Base-by-base conservation (phyloP, 1,140 invertebrate genomes). In the Cataglyphis hispanica region DNA sequence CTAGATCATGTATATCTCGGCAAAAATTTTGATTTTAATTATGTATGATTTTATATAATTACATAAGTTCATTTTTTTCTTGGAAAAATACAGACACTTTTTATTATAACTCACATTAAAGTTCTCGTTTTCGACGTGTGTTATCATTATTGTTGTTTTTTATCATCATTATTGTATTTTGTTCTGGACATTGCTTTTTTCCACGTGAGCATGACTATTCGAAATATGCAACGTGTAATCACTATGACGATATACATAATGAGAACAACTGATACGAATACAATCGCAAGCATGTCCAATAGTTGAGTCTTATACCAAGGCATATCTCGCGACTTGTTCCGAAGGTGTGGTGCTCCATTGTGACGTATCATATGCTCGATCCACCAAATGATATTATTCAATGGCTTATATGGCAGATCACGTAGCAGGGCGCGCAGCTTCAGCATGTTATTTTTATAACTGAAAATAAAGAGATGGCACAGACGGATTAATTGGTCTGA, bases 301-400 rank as follows among this genome's bases (percentile, higher is more conserved):
- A 60, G 22, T 16, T 13, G 3, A 34, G 34, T 19, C n/a, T 78
- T 27, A 58, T 88, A 93, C 87, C 89, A 93, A n/a, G 87, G 88
- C 56, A 93, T 84, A 74, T 93, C 91, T 67, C 86, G 87, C 40
- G 91, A 89, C 34, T 90, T 75, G 72, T 92, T 93, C 75, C 90
- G 86, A 61, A 96, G 88, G 88, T 95, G 93, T n/a, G 84, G 85
- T 6, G 94, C 94, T 27, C 95, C 95, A 37, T 95, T 93, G 88
- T 96, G 94, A 43, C 95, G 87, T 58, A 96, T 91, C 13, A 96
- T 94, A 87, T 96, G 95, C 86, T 96, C 95, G 8, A 93, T 94
- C 95, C 96, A 96, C 92, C 92, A 96, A n/a, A 95, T 90, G 11
- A 94, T 93, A 64, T 89, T 92, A 6, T 96, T 91, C 34, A 95